A percentile compares a stretch with the other conserved stretches of the same genome.
These are phyloP conservation scores for Eleginops maclovinus DNA, from an alignment of 2,113 vertebrate species.

Conservation along the genomic window DNA sequence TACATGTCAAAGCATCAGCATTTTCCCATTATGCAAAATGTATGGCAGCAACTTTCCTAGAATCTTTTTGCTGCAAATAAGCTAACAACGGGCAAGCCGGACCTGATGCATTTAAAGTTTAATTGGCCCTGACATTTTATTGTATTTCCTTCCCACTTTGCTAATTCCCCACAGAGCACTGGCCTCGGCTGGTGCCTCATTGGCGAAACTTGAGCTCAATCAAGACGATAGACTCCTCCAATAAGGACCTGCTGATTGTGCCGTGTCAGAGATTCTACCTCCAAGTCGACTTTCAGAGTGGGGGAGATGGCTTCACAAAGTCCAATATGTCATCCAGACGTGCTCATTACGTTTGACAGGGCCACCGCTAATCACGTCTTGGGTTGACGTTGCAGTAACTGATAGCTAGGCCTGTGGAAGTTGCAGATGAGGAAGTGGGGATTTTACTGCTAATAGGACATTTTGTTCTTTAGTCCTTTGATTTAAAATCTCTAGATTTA, in stretches of 20 bases:
- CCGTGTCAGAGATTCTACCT: constrained; percentile 76
- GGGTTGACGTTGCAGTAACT: constrained; percentile 65
- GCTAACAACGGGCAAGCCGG: constrained; percentile 25
- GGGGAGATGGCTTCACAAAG: constrained; percentile 24
- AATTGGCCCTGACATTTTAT: constrained; percentile 78
- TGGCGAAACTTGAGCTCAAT: constrained; percentile 82
- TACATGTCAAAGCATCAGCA: constrained; percentile 8
- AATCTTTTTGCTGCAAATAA: constrained; percentile 50
- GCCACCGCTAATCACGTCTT: constrained; percentile 54
- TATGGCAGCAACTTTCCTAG: constrained; percentile 18
- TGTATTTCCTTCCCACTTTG: constrained; percentile 78
- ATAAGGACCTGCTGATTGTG: constrained; percentile 77
- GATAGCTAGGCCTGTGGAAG: constrained; percentile 53
- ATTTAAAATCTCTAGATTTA: constrained; percentile 16
- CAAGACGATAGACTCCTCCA: constrained; percentile 66
- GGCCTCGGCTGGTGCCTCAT: constrained; percentile 70
- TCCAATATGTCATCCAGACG: constrained; percentile 35
- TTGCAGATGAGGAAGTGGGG: constrained; percentile 2
- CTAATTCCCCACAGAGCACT: constrained; percentile 56
- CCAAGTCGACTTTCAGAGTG: constrained; percentile 39
- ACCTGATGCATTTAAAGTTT: constrained; percentile 69
- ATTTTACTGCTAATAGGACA: constrained; percentile 16
- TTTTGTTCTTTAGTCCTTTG: constrained; percentile 12
- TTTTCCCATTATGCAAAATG: constrained; percentile 59
- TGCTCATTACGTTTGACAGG: constrained; percentile 51